phyloP scores from a whole-genome alignment of 2,797 vertebrate genomes.

The Borostomias antarcticus region DNA sequence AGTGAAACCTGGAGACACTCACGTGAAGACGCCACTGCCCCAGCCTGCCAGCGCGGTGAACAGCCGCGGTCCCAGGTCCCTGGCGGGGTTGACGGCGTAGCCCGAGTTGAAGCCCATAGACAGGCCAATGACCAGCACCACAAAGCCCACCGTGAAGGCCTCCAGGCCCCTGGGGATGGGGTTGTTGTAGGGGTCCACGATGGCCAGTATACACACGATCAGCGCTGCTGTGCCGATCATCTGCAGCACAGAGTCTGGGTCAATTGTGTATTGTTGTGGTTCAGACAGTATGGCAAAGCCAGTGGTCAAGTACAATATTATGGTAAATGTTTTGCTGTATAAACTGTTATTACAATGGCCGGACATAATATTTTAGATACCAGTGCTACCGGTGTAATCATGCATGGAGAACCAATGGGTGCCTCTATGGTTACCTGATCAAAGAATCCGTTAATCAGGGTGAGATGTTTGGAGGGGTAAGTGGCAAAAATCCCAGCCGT shows the following conservation, averaged over 20 bases:
- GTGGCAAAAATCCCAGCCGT: conserved; percentile 90
- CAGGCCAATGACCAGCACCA: conserved; percentile 85
- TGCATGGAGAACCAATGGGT: too few species aligned
- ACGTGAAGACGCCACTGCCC: conserved; percentile 86
- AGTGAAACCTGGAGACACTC: conserved; percentile 55
- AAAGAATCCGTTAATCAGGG: conserved; percentile 84
- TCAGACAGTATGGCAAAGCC: too few species aligned
- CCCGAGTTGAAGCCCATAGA: conserved; percentile 93
- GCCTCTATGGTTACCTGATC: conserved; percentile 78
- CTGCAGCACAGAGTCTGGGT: conserved; percentile 56
- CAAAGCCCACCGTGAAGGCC: conserved; percentile 86
- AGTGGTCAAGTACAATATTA: too few species aligned
- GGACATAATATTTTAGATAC: too few species aligned
- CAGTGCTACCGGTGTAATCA: too few species aligned
- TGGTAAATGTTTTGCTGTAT: too few species aligned
- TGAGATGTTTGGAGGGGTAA: conserved; percentile 85
- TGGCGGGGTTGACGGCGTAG: conserved; percentile 89
- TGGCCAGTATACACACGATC: conserved; percentile 86
- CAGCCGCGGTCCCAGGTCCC: conserved; percentile 88
- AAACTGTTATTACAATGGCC: too few species aligned
- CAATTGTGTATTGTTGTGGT: neutral
- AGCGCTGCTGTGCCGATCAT: conserved; percentile 87
- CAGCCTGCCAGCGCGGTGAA: conserved; percentile 88
- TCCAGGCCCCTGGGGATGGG: conserved; percentile 82
- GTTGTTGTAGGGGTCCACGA: conserved; percentile 86